These are phyloP conservation scores for Andrena hattorfiana DNA, from an alignment of 2,888 invertebrate species.

Conservation along the genomic window DNA sequence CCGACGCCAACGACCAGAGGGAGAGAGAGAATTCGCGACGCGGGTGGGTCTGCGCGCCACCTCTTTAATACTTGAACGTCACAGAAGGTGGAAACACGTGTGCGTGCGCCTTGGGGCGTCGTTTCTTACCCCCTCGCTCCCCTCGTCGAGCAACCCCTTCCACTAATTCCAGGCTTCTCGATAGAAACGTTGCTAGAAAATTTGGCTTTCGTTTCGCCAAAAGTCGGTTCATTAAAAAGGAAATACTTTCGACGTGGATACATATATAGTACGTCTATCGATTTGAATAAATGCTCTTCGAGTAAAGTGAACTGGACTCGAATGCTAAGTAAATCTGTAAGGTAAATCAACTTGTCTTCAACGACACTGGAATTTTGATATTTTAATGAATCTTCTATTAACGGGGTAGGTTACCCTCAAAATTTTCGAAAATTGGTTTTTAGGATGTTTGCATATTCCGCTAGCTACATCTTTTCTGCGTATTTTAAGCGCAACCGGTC, in stretches of 20 bases:
- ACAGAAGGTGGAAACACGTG: constrained; percentile 58
- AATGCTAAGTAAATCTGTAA: background rate
- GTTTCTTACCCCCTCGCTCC: constrained; percentile 1
- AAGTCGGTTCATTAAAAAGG: background rate
- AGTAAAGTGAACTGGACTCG: too few species aligned
- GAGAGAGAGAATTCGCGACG: constrained; percentile 56
- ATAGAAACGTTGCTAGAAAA: constrained; percentile 6
- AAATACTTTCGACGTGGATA: background rate
- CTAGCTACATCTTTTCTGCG: too few species aligned
- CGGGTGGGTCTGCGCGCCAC: constrained; percentile 52
- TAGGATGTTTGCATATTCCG: too few species aligned
- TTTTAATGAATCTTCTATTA: background rate
- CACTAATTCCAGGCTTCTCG: constrained; percentile 37
- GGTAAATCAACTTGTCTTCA: background rate
- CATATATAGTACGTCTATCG: too few species aligned
- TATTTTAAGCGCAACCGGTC: too few species aligned
- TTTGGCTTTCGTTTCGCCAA: background rate
- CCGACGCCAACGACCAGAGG: constrained; percentile 17
- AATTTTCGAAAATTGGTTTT: too few species aligned
- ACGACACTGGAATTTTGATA: background rate
- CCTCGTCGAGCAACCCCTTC: constrained; percentile 8
- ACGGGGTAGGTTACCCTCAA: too few species aligned
- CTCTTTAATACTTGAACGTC: constrained; percentile 45
- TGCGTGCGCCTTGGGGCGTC: constrained; percentile 19
- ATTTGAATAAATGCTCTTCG: too few species aligned